Conservation (phyloP, 2,888 invertebrate genomes). For the Arge pagana region DNA sequence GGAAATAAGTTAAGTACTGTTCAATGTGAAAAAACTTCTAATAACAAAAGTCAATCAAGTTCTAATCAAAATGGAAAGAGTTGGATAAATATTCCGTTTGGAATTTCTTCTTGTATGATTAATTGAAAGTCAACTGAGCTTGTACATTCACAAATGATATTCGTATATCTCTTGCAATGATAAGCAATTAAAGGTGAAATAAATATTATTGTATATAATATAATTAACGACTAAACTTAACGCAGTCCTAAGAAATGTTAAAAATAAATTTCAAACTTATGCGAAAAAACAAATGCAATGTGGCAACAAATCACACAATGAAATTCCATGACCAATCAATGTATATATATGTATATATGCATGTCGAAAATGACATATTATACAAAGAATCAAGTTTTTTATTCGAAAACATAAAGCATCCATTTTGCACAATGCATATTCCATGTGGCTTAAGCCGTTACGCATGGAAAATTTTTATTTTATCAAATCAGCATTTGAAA, state of each 20-base stretch:
- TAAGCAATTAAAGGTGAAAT: not conserved
- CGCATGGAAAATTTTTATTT: too few relatives aligned
- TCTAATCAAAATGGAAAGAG: slow-evolving; percentile 22
- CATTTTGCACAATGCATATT: too few relatives aligned
- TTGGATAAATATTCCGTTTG: slow-evolving; percentile 25
- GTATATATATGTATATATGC: not conserved
- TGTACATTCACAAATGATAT: not conserved
- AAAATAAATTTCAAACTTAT: too few relatives aligned
- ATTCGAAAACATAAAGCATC: too few relatives aligned
- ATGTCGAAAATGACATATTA: not conserved
- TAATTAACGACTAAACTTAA: too few relatives aligned
- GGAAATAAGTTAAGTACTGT: too few relatives aligned
- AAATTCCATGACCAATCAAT: too few relatives aligned
- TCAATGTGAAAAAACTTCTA: too few relatives aligned
- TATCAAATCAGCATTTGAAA: too few relatives aligned
- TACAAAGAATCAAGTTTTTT: too few relatives aligned
- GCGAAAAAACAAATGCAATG: not conserved
- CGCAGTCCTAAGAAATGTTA: too few relatives aligned
- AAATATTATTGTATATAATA: not conserved
- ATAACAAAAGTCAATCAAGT: not conserved
- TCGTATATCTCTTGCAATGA: not conserved
- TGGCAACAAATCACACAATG: slow-evolving; percentile 8
- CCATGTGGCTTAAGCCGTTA: too few relatives aligned
- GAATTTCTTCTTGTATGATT: not conserved
- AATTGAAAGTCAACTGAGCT: not conserved